phyloP scores from a whole-genome alignment of 2,113 vertebrate species.

The Collichthys lucidus region DNA sequence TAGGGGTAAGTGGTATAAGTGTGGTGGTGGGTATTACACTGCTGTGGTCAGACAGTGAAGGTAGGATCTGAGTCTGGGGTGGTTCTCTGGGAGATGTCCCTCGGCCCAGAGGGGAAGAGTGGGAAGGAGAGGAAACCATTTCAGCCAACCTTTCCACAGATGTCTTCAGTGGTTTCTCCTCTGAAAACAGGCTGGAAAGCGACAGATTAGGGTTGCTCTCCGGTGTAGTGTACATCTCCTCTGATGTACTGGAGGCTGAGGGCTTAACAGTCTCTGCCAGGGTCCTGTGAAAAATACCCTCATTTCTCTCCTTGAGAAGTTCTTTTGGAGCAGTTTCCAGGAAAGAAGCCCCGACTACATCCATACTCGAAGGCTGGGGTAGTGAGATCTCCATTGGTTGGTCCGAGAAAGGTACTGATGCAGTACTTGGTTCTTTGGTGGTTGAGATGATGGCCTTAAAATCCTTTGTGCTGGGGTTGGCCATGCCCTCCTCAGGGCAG shows the following conservation, averaged over 20 bases:
- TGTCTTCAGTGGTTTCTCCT: slow-evolving; percentile 84
- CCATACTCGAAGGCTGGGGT: slow-evolving; percentile 68
- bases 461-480: slow-evolving; percentile 79
- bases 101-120: slow-evolving; percentile 75
- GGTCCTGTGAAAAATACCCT: slow-evolving; percentile 58
- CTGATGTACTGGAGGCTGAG: slow-evolving; percentile 44
- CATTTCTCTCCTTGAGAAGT: slow-evolving; percentile 55
- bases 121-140: slow-evolving; percentile 79
- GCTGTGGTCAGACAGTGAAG: slow-evolving; percentile 78
- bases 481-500: slow-evolving; percentile 62
- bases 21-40: slow-evolving; percentile 85
- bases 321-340: slow-evolving; percentile 73
- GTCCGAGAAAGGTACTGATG: slow-evolving; percentile 66
- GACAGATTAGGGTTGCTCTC: slow-evolving; percentile 80
- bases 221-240: slow-evolving; percentile 79
- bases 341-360: slow-evolving; percentile 60
- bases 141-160: slow-evolving; percentile 79
- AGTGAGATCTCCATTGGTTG: slow-evolving; percentile 74
- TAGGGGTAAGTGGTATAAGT: slow-evolving; percentile 93
- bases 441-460: slow-evolving; percentile 78
- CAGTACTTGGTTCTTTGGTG: slow-evolving; percentile 81
- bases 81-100: slow-evolving; percentile 82
- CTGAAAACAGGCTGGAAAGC: slow-evolving; percentile 80
- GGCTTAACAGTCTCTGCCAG: slow-evolving; percentile 60
- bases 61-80: slow-evolving; percentile 77